Evolutionary conservation across 2,113 vertebrate genomes (phyloP).

Genomic region (Otis tarda): DNA sequence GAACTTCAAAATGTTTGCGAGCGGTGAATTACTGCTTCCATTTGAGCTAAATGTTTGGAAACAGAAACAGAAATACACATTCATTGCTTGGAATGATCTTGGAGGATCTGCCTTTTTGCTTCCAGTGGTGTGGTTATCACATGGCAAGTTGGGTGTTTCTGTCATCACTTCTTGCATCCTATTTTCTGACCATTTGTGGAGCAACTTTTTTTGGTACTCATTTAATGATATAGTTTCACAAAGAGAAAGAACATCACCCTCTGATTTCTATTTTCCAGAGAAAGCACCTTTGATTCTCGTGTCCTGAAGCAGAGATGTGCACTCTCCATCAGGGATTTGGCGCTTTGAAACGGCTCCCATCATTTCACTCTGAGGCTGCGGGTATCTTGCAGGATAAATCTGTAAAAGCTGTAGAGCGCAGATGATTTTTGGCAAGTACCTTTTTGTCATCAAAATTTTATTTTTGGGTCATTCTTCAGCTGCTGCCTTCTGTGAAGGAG

Average conservation of each 20-base stretch:
- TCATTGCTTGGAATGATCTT: background rate
- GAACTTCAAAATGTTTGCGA: background rate
- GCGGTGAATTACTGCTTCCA: background rate
- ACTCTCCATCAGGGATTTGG: background rate
- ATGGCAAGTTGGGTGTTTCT: background rate
- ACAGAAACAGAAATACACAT: background rate
- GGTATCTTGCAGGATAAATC: background rate
- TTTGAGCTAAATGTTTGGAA: background rate
- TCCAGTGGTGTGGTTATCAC: too few species aligned
- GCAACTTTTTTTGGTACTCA: background rate
- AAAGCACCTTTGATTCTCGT: background rate
- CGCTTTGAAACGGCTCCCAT: background rate
- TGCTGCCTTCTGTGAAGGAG: constrained; percentile 36
- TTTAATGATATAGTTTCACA: background rate
- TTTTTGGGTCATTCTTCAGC: constrained; percentile 49
- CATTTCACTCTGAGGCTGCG: background rate
- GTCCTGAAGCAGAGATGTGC: background rate
- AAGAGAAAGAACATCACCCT: background rate
- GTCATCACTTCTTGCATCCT: background rate
- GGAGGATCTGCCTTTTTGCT: background rate
- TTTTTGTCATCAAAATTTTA: constrained; percentile 24
- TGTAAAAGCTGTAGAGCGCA: background rate
- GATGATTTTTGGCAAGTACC: constrained; percentile 40
- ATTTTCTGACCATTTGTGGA: background rate
- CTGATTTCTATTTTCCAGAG: background rate